Percentiles rank a stretch among this genome's conserved stretches.
These are phyloP conservation scores for Apodemia mormo DNA, from an alignment of 2,888 invertebrate species.

Conservation along the genomic window DNA sequence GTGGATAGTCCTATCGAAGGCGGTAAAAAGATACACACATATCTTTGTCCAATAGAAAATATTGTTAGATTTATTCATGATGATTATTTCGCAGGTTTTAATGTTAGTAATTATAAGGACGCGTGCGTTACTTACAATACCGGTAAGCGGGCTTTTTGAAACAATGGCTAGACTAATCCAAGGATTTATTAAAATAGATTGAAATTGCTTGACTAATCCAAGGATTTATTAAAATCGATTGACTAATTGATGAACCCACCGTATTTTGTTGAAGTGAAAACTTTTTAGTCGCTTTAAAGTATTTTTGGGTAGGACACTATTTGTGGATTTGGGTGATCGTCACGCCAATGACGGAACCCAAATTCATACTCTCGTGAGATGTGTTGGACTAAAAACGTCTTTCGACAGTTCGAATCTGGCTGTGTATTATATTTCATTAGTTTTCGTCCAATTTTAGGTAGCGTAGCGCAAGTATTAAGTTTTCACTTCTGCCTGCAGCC, in stretches of 20 bases:
- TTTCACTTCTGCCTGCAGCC: too few relatives aligned
- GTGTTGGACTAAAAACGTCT: too few relatives aligned
- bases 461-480: too few relatives aligned
- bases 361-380: too few relatives aligned
- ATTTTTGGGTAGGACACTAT: too few relatives aligned
- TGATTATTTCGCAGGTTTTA: slow-evolving; percentile 91
- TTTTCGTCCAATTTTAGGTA: too few relatives aligned
- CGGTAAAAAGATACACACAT: slow-evolving; percentile 64
- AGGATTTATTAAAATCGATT: background rate
- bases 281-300: too few relatives aligned
- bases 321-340: too few relatives aligned
- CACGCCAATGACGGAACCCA: too few relatives aligned
- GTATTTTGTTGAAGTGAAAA: too few relatives aligned
- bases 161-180: background rate
- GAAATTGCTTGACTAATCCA: background rate
- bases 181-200: background rate
- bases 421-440: too few relatives aligned
- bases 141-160: slow-evolving; percentile 27
- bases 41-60: slow-evolving; percentile 92
- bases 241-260: background rate
- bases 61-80: slow-evolving; percentile 94
- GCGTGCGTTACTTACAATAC: slow-evolving; percentile 83
- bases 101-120: slow-evolving; percentile 94
- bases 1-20: slow-evolving; percentile 65
- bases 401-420: too few relatives aligned